Conservation (phyloP, 2,113 vertebrate genomes). For the Nothocercus nigrocapillus region DNA sequence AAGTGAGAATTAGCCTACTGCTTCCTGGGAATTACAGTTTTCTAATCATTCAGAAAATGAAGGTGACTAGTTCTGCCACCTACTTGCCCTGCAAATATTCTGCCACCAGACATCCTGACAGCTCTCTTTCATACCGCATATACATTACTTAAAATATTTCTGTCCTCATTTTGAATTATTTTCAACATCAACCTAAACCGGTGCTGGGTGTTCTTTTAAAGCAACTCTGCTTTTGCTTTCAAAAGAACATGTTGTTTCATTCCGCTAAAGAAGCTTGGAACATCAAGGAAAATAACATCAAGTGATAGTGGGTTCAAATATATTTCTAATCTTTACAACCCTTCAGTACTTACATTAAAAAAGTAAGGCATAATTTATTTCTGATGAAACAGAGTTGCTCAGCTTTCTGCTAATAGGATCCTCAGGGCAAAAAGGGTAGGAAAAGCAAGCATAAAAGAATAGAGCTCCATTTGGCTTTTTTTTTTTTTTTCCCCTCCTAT, state of each 20-base stretch:
- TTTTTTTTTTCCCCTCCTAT: conserved; percentile 25
- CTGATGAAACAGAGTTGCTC: conserved; percentile 71
- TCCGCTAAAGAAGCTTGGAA: conserved; percentile 64
- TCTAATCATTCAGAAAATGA: conserved; percentile 58
- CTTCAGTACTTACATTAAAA: conserved; percentile 73
- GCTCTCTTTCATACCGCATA: neutral
- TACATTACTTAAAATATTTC: conserved; percentile 35
- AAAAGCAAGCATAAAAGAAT: conserved; percentile 51
- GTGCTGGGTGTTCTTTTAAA: conserved; percentile 29
- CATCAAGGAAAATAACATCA: conserved; percentile 75
- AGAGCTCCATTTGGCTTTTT: conserved; percentile 19
- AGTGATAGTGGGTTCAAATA: conserved; percentile 67
- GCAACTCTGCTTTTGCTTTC: conserved; percentile 52
- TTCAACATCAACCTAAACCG: neutral
- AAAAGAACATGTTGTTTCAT: conserved; percentile 61
- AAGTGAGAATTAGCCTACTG: conserved; percentile 63
- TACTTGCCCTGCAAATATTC: conserved; percentile 10
- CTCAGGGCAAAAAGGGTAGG: conserved; percentile 71
- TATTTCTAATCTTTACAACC: conserved; percentile 75
- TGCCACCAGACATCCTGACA: conserved; percentile 7
- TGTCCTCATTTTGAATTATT: neutral
- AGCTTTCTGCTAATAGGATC: conserved; percentile 76
- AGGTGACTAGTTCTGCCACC: neutral
- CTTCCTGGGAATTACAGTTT: conserved; percentile 69
- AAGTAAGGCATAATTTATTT: conserved; percentile 77